Evolutionary conservation across 2,888 invertebrate species (phyloP).

Genomic region (Himalopsyche tibetana): DNA sequence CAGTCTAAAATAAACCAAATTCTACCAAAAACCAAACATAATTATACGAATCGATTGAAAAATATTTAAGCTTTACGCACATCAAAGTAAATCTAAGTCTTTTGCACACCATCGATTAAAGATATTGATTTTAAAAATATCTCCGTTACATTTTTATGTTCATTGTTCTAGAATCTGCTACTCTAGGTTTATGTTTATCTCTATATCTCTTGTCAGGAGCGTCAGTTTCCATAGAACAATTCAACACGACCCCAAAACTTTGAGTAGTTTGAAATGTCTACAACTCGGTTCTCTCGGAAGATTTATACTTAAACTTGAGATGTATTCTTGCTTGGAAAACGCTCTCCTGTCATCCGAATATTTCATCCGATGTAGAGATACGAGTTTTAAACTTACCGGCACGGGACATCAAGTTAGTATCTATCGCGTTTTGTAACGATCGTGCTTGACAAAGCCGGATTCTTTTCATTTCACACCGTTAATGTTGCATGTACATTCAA

Average conservation of each 20-base stretch:
- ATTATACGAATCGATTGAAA: no score
- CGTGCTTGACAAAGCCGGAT: neutral
- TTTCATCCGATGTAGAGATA: slow-evolving; percentile 56
- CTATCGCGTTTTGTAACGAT: slow-evolving; percentile 7
- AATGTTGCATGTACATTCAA: no score
- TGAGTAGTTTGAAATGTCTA: slow-evolving; percentile 64
- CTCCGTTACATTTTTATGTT: neutral
- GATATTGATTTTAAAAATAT: no score
- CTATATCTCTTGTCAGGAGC: slow-evolving; percentile 29
- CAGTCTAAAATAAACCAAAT: no score
- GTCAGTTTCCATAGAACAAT: slow-evolving; percentile 54
- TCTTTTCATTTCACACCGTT: no score
- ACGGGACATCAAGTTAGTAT: neutral
- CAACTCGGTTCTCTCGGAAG: slow-evolving; percentile 60
- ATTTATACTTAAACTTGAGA: slow-evolving; percentile 63
- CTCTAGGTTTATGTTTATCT: slow-evolving; percentile 12
- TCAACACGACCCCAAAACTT: slow-evolving; percentile 60
- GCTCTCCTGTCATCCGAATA: slow-evolving; percentile 61
- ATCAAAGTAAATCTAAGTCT: no score
- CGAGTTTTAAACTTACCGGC: slow-evolving; percentile 54
- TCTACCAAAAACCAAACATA: no score
- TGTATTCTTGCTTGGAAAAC: slow-evolving; percentile 61
- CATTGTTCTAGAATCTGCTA: neutral
- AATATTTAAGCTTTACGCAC: no score
- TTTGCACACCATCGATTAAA: no score